A percentile compares a stretch with the other conserved stretches of the same genome.
Conservation (phyloP, 1,140 invertebrate genomes). For the Spodoptera litura region DNA sequence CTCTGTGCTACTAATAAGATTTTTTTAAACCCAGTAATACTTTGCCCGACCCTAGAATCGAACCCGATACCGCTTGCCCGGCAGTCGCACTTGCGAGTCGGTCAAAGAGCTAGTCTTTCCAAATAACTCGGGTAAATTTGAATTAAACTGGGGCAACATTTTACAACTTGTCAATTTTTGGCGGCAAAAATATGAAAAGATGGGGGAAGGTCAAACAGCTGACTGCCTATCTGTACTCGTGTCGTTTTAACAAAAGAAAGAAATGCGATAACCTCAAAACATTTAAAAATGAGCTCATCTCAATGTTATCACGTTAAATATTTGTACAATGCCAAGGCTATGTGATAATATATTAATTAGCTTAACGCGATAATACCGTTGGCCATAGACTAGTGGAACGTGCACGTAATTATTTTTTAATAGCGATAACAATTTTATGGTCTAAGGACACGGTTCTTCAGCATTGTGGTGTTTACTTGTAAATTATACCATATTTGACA, state of each 20-base stretch:
- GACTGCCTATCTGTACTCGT: background rate
- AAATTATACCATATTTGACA: no score
- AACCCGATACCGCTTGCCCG: no score
- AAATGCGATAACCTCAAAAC: slow-evolving; percentile 14
- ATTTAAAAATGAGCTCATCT: slow-evolving; percentile 17
- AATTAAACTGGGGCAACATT: background rate
- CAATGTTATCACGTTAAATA: slow-evolving; percentile 13
- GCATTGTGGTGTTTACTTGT: no score
- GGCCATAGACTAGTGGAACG: background rate
- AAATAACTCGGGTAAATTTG: no score
- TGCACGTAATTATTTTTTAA: background rate
- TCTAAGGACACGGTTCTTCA: background rate
- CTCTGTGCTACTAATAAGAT: no score
- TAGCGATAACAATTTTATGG: background rate
- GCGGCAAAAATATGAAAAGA: background rate
- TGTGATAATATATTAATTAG: background rate
- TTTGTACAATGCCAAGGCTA: slow-evolving; percentile 35
- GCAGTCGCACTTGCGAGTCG: no score
- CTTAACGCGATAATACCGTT: background rate
- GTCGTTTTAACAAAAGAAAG: background rate
- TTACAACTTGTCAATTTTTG: background rate
- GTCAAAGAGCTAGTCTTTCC: no score
- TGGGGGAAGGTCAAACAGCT: slow-evolving; percentile 3
- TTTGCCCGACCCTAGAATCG: no score
- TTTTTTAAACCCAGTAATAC: no score